Evolutionary conservation across 2,113 vertebrate genomes (phyloP).

Genomic region (Paradisaea rubra): DNA sequence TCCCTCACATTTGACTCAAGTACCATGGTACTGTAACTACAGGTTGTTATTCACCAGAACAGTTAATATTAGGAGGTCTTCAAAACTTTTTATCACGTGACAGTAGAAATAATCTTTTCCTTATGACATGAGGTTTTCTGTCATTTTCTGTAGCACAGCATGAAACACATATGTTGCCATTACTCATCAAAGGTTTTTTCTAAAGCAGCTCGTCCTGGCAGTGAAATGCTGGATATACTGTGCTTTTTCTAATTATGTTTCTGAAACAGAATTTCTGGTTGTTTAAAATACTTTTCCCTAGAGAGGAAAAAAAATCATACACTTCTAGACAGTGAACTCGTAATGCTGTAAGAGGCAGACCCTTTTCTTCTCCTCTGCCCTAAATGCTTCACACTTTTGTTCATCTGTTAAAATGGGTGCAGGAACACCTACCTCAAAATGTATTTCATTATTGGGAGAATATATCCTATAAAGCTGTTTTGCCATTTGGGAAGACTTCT

Average conservation of each 20-base stretch:
- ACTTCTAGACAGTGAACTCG: not conserved
- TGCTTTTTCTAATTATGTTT: not conserved
- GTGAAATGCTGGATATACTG: not conserved
- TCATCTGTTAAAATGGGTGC: not conserved
- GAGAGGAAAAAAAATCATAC: not conserved
- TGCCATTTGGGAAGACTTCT: not conserved
- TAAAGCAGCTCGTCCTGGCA: not conserved
- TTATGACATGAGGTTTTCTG: not conserved
- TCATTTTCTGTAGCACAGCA: not conserved
- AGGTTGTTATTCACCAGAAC: not conserved
- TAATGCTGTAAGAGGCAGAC: not conserved
- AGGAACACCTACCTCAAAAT: not conserved
- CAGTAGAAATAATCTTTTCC: not conserved
- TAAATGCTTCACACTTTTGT: not conserved
- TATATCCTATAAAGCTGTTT: not conserved
- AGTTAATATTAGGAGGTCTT: not conserved
- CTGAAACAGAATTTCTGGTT: not conserved
- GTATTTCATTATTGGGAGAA: not conserved
- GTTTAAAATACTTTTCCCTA: not conserved
- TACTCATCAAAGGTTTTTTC: not conserved
- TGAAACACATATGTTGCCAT: not conserved
- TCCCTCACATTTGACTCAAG: not conserved
- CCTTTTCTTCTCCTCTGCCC: not conserved
- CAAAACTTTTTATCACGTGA: not conserved
- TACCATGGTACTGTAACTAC: not conserved